Percentiles rank a stretch among this genome's conserved stretches.
phyloP scores from a whole-genome alignment of 2,113 vertebrate genomes.

The Cyprinodon tularosa region DNA sequence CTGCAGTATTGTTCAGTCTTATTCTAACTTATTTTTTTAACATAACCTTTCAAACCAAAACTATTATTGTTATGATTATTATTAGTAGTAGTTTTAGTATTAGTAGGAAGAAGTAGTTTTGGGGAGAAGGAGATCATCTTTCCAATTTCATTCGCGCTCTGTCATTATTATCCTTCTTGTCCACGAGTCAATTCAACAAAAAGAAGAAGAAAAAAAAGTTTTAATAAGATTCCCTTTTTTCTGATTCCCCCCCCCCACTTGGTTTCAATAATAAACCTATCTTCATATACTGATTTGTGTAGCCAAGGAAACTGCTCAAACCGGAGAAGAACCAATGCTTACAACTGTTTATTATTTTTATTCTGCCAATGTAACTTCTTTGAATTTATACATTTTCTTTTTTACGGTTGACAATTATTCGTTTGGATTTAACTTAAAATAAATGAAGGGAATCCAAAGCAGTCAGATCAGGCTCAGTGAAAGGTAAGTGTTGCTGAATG shows the following conservation, averaged over 20 bases:
- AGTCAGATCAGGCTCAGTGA: not conserved
- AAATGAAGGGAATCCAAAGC: not conserved
- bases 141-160: conserved; percentile 31
- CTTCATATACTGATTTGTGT: conserved; percentile 96
- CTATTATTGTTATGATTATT: conserved; percentile 17
- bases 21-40: not conserved
- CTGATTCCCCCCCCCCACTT: conserved; percentile 16
- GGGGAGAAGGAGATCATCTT: conserved; percentile 26
- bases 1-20: not conserved
- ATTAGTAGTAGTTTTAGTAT: not conserved
- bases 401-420: too few relatives aligned
- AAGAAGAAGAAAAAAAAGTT: conserved; percentile 81
- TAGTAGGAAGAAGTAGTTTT: conserved; percentile 21
- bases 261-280: conserved; percentile 89
- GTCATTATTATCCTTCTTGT: conserved; percentile 75
- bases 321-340: conserved; percentile 83
- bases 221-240: conserved; percentile 81
- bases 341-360: too few relatives aligned
- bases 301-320: conserved; percentile 87
- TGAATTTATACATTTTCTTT: too few relatives aligned
- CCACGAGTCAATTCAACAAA: conserved; percentile 91
- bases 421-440: conserved; percentile 8
- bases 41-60: conserved; percentile 11
- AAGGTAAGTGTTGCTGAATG: conserved; percentile 24
- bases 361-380: too few relatives aligned